Evolutionary conservation across 2,888 invertebrate genomes (phyloP).

Genomic region (Luffia ferchaultella): DNA sequence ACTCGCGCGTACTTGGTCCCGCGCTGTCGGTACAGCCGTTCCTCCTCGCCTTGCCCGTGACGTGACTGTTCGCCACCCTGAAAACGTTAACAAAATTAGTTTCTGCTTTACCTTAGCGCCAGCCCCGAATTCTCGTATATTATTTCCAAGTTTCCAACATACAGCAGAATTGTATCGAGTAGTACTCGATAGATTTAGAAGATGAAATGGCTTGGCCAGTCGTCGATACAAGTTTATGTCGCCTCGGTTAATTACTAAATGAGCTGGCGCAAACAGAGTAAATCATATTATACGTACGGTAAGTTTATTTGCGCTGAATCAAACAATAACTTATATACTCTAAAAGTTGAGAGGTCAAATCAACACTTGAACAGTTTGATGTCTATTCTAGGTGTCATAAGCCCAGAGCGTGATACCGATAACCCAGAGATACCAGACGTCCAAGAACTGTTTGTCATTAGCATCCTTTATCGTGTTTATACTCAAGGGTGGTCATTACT

Average conservation of each 20-base stretch:
- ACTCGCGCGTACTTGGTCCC: slow-evolving; percentile 58
- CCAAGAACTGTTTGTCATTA: slow-evolving; percentile 8
- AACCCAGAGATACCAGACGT: slow-evolving; percentile 27
- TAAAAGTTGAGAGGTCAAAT: not conserved
- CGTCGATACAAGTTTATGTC: not conserved
- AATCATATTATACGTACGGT: slow-evolving; percentile 41
- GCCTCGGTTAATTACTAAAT: slow-evolving; percentile 4
- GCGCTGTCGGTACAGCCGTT: slow-evolving; percentile 42
- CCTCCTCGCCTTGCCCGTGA: slow-evolving; percentile 52
- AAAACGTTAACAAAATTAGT: slow-evolving; percentile 15
- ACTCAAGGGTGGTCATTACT: slow-evolving; percentile 10
- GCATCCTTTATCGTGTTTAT: slow-evolving; percentile 12
- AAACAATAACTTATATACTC: not conserved
- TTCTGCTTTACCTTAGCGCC: not conserved
- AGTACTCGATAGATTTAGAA: not conserved
- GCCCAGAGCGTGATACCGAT: slow-evolving; percentile 44
- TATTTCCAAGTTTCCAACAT: too few relatives aligned
- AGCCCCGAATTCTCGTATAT: too few relatives aligned
- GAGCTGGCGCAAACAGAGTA: slow-evolving; percentile 24
- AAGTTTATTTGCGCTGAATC: not conserved
- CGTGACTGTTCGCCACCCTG: slow-evolving; percentile 55
- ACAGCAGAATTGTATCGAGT: not conserved
- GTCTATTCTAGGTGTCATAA: slow-evolving; percentile 27
- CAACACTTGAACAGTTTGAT: slow-evolving; percentile 10
- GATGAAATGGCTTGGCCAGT: not conserved